Conservation (phyloP, 2,888 invertebrate genomes). For the Endomychus coccineus region DNA sequence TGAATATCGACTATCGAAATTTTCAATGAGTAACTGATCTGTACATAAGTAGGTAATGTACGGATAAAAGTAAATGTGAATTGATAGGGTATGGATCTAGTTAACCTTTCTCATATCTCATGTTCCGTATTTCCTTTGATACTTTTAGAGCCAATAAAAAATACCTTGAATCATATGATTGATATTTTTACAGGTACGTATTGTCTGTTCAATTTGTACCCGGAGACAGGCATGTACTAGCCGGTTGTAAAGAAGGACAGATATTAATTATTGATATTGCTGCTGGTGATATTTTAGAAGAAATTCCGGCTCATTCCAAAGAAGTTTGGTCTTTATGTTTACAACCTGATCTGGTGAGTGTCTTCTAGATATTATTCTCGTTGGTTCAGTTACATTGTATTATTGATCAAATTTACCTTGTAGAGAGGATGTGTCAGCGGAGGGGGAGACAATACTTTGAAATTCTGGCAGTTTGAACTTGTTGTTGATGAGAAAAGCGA, state of each 20-base stretch:
- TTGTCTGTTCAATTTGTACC: constrained; percentile 74
- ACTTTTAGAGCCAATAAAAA: no score
- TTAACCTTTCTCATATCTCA: no score
- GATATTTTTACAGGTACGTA: constrained; percentile 54
- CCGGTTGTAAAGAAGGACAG: constrained; percentile 78
- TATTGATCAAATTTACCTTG: constrained; percentile 27
- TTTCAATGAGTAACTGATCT: no score
- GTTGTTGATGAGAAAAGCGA: constrained; percentile 58
- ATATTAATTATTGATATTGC: constrained; percentile 80
- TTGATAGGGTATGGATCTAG: no score
- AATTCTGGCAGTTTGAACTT: constrained; percentile 91
- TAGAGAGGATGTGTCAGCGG: constrained; percentile 77
- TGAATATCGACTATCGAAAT: no score
- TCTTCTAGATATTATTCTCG: background rate
- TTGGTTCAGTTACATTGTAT: constrained; percentile 1
- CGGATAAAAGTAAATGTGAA: no score
- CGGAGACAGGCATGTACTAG: constrained; percentile 81
- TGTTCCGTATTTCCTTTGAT: no score
- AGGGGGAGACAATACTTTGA: constrained; percentile 82
- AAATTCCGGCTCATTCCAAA: constrained; percentile 67
- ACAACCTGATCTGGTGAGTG: constrained; percentile 67
- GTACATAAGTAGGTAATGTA: no score
- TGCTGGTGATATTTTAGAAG: constrained; percentile 72
- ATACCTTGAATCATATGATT: no score
- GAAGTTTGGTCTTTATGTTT: constrained; percentile 74